A percentile compares a stretch with the other conserved stretches of the same genome.
Conservation (phyloP, 1,140 invertebrate species). For the Matsumurasca onukii region DNA sequence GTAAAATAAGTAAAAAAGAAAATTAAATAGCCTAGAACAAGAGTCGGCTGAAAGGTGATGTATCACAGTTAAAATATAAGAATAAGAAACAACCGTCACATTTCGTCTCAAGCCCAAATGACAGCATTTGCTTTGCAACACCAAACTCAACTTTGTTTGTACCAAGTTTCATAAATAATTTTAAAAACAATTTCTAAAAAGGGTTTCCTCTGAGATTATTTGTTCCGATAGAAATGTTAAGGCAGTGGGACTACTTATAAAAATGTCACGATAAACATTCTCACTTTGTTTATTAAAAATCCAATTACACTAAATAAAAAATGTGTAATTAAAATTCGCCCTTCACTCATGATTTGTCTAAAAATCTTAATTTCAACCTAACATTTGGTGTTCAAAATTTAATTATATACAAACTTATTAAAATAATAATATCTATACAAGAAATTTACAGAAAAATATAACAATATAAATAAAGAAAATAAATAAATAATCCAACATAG, state of each 20-base stretch:
- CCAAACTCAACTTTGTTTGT: constrained; percentile 9
- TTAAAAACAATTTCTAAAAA: constrained; percentile 17
- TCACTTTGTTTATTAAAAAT: no score
- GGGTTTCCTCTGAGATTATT: not conserved
- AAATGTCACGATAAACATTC: not conserved
- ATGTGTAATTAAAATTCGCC: not conserved
- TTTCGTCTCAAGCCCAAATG: constrained; percentile 13
- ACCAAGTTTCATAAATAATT: constrained; percentile 10
- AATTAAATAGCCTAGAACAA: constrained; percentile 17
- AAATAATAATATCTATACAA: not conserved
- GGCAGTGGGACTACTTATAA: constrained; percentile 17
- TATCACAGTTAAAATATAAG: constrained; percentile 32
- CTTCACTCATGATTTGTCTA: no score
- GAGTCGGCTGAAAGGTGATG: constrained; percentile 19
- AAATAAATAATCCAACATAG: not conserved
- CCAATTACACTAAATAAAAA: no score
- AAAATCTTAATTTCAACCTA: not conserved
- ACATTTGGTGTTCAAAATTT: not conserved
- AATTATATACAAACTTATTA: not conserved
- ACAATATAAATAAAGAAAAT: not conserved
- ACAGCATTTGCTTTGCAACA: constrained; percentile 18
- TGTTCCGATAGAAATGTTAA: constrained; percentile 1
- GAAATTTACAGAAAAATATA: not conserved
- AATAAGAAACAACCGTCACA: constrained; percentile 24
- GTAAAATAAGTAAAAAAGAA: constrained; percentile 16